Evolutionary conservation across 1,140 invertebrate species (phyloP).

Genomic region (Archivesica marissinica): DNA sequence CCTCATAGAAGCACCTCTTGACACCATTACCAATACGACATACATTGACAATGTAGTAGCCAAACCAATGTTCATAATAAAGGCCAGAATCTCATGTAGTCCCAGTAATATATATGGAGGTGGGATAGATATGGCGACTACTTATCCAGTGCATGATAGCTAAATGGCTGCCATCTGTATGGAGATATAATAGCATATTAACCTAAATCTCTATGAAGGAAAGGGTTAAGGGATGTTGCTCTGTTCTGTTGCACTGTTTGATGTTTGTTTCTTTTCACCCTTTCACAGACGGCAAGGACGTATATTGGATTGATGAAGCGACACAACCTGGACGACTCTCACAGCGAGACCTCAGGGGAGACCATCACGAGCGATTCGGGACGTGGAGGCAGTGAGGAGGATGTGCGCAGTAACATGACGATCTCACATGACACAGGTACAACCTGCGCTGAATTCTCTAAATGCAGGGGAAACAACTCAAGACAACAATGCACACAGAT

Average conservation of each 20-base stretch:
- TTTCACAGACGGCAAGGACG: constrained; percentile 27
- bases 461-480: constrained; percentile 27
- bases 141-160: no score
- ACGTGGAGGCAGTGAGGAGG: constrained; percentile 78
- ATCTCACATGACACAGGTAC: constrained; percentile 58
- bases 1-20: no score
- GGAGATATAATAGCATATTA: no score
- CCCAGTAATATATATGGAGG: no score
- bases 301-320: constrained; percentile 65
- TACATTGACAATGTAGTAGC: no score
- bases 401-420: constrained; percentile 66
- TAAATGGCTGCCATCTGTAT: no score
- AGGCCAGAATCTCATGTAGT: no score
- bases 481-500: neutral
- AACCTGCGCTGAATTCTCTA: neutral
- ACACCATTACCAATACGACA: no score
- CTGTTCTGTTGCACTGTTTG: constrained; percentile 35
- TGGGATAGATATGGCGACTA: no score
- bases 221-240: neutral
- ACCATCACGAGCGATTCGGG: constrained; percentile 76
- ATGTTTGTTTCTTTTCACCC: constrained; percentile 34
- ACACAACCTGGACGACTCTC: constrained; percentile 66
- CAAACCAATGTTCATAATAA: no score
- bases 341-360: constrained; percentile 74
- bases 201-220: no score